A percentile compares a stretch with the other conserved stretches of the same genome.
phyloP scores from a whole-genome alignment of 2,113 vertebrate species.

The Urocynchramus pylzowi region DNA sequence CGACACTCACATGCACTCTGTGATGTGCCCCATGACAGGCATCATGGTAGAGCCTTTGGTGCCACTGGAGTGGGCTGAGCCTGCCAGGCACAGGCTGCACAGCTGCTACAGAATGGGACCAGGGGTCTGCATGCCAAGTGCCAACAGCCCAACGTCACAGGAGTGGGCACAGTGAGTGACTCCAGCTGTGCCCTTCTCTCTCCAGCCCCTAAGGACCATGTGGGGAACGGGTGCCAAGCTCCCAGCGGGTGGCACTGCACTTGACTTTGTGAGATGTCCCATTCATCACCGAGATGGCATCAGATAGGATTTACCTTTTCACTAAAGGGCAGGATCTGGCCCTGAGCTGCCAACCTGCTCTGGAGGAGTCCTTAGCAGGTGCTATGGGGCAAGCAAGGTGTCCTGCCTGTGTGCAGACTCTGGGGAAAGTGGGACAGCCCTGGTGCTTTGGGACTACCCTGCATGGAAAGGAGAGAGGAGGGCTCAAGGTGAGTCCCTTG shows the following conservation, averaged over 20 bases:
- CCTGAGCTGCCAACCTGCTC: neutral
- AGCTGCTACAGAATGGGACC: neutral
- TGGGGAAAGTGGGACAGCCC: neutral
- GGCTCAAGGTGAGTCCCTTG: neutral
- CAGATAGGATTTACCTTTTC: neutral
- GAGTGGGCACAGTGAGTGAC: fast-evolving
- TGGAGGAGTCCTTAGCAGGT: neutral
- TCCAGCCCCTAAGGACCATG: neutral
- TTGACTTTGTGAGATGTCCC: neutral
- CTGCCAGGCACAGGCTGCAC: fast-evolving
- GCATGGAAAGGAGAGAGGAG: neutral
- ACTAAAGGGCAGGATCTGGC: neutral
- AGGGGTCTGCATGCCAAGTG: neutral
- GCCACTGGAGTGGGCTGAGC: neutral
- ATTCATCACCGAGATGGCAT: neutral
- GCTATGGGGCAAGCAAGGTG: fast-evolving
- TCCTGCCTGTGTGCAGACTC: neutral
- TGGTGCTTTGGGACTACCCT: neutral
- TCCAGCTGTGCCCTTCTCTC: neutral
- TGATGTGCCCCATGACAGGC: too few species aligned
- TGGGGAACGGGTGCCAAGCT: neutral
- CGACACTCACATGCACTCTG: fast-evolving
- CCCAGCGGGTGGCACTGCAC: fast-evolving
- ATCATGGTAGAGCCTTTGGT: fast-evolving
- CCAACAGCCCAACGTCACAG: neutral